Percentiles rank a stretch among this genome's conserved stretches.
phyloP scores from a whole-genome alignment of 2,888 invertebrate species.

The Eulithis testata region DNA sequence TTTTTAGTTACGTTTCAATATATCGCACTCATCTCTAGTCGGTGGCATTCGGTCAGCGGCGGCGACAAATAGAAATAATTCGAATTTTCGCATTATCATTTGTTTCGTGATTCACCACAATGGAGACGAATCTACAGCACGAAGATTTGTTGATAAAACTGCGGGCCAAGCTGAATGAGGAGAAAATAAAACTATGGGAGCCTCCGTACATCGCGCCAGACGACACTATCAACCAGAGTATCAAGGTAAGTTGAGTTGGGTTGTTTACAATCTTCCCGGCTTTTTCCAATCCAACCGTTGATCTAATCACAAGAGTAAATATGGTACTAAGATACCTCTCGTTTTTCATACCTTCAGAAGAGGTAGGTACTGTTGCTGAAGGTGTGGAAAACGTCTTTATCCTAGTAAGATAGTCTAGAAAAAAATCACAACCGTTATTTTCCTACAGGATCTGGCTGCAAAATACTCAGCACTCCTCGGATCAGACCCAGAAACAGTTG shows the following conservation, averaged over 20 bases:
- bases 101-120: slow-evolving; percentile 38
- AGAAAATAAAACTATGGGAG: slow-evolving; percentile 90
- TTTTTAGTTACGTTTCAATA: too few relatives aligned
- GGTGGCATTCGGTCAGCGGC: too few relatives aligned
- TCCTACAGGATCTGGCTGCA: slow-evolving; percentile 85
- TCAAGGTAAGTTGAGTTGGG: slow-evolving; percentile 67
- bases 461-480: slow-evolving; percentile 84
- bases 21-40: too few relatives aligned
- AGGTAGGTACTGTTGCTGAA: too few relatives aligned
- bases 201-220: slow-evolving; percentile 85
- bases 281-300: background rate
- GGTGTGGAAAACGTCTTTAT: too few relatives aligned
- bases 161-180: slow-evolving; percentile 87
- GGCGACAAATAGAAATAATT: too few relatives aligned
- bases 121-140: slow-evolving; percentile 71
- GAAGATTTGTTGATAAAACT: slow-evolving; percentile 88
- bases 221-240: slow-evolving; percentile 66
- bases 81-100: slow-evolving; percentile 22
- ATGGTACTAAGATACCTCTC: background rate
- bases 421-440: background rate
- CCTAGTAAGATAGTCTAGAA: too few relatives aligned
- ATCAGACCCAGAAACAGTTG: slow-evolving; percentile 78
- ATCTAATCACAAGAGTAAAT: background rate
- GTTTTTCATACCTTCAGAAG: too few relatives aligned
- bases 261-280: slow-evolving; percentile 12